A percentile compares a stretch with the other conserved stretches of the same genome.
Evolutionary conservation across 2,888 invertebrate genomes (phyloP).

Genomic region (Drosophila testacea): DNA sequence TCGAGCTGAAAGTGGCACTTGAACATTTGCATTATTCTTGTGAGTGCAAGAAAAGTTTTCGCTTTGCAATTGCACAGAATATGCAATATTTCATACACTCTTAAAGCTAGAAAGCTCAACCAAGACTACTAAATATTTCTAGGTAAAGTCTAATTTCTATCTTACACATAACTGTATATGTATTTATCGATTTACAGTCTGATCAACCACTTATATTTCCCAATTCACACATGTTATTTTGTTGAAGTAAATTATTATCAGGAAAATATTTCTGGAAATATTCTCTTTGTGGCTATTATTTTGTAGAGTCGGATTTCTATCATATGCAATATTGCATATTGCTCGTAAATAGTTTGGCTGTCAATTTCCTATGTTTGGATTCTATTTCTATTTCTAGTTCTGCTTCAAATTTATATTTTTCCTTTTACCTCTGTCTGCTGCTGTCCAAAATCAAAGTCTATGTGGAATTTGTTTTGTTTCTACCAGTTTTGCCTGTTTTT

Average conservation of each 20-base stretch:
- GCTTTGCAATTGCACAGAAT: neutral
- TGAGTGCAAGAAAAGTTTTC: slow-evolving; percentile 3
- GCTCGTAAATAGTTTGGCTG: slow-evolving; percentile 16
- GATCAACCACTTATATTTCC: neutral
- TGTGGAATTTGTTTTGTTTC: slow-evolving; percentile 23
- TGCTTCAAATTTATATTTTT: slow-evolving; percentile 1
- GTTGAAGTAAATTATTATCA: neutral
- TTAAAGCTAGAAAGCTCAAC: too few relatives aligned
- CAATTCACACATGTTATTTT: neutral
- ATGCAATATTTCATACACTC: neutral
- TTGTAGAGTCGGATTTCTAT: neutral
- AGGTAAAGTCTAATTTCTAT: too few relatives aligned
- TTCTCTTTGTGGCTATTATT: neutral
- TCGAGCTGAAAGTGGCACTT: slow-evolving; percentile 35
- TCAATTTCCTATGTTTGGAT: slow-evolving; percentile 19
- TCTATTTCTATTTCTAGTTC: slow-evolving; percentile 16
- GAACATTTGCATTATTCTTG: neutral
- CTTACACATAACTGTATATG: too few relatives aligned
- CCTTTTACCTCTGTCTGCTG: slow-evolving; percentile 2
- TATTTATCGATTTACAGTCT: neutral
- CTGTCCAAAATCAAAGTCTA: slow-evolving; percentile 14
- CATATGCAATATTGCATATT: slow-evolving; percentile 20
- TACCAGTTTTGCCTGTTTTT: neutral
- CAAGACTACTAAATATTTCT: too few relatives aligned
- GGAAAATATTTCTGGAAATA: neutral